Evolutionary conservation across 2,113 vertebrate genomes (phyloP).

Genomic region (Bujurquina vittata): DNA sequence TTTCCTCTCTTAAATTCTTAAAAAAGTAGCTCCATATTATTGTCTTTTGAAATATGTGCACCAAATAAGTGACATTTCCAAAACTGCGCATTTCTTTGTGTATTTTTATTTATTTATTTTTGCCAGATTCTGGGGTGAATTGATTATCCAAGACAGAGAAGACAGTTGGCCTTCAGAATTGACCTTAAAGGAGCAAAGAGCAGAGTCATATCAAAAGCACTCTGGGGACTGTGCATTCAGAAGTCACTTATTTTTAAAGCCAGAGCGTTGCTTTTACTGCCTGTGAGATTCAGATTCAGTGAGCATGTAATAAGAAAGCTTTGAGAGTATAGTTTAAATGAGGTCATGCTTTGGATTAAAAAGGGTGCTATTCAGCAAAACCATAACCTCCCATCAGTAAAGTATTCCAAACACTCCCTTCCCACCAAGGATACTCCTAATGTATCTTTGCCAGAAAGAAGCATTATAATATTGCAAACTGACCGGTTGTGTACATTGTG

Average conservation of each 20-base stretch:
- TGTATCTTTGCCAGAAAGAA: neutral
- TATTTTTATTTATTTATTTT: neutral
- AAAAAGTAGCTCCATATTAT: neutral
- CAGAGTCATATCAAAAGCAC: neutral
- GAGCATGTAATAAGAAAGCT: neutral
- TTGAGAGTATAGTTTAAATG: neutral
- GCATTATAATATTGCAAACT: neutral
- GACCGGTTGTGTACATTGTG: conserved; percentile 9
- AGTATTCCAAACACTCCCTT: neutral
- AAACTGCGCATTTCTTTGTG: neutral
- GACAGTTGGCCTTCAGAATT: neutral
- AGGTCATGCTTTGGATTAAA: neutral
- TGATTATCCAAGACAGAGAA: neutral
- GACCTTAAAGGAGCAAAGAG: neutral
- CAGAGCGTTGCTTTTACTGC: neutral
- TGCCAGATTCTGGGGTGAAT: neutral
- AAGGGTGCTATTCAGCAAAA: neutral
- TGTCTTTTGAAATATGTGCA: neutral
- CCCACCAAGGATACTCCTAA: neutral
- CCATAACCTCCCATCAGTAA: neutral
- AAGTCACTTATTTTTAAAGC: neutral
- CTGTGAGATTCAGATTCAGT: neutral
- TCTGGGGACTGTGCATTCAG: conserved; percentile 3
- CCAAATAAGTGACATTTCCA: neutral
- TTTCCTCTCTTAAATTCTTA: neutral